Evolutionary conservation across 2,888 invertebrate genomes (phyloP).

Genomic region (Stenoptilia bipunctidactyla): DNA sequence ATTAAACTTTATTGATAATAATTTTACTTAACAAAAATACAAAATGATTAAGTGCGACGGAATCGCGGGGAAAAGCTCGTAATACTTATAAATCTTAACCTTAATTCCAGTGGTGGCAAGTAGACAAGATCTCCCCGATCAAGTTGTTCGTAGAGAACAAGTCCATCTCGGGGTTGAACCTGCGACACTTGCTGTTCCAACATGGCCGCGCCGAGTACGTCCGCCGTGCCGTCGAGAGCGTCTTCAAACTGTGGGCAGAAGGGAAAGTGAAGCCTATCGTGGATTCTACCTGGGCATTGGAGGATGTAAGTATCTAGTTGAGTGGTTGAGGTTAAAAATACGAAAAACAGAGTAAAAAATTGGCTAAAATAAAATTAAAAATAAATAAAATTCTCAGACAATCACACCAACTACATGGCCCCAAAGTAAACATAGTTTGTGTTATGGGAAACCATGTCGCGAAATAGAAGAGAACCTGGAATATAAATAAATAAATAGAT

Average conservation of each 20-base stretch:
- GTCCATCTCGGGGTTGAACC: constrained; percentile 84
- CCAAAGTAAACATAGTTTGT: no score
- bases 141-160: constrained; percentile 92
- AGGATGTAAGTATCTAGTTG: constrained; percentile 88
- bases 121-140: constrained; percentile 90
- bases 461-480: no score
- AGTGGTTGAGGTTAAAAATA: no score
- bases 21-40: no score
- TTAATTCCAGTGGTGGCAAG: constrained; percentile 86
- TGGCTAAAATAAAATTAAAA: no score
- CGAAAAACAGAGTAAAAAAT: no score
- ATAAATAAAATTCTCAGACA: no score
- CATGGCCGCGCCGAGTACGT: constrained; percentile 80
- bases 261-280: constrained; percentile 86
- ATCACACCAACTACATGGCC: no score
- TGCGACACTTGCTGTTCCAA: constrained; percentile 86
- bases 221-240: constrained; percentile 76
- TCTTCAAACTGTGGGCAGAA: constrained; percentile 81
- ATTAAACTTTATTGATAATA: no score
- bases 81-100: not conserved
- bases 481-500: no score
- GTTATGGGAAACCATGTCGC: no score
- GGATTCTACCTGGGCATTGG: constrained; percentile 89
- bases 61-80: not conserved
- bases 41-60: not conserved